These are phyloP conservation scores for Petrosia ficiformis DNA, from an alignment of 37 sponge, comb jelly and placozoan genomes.

Conservation along the genomic window DNA sequence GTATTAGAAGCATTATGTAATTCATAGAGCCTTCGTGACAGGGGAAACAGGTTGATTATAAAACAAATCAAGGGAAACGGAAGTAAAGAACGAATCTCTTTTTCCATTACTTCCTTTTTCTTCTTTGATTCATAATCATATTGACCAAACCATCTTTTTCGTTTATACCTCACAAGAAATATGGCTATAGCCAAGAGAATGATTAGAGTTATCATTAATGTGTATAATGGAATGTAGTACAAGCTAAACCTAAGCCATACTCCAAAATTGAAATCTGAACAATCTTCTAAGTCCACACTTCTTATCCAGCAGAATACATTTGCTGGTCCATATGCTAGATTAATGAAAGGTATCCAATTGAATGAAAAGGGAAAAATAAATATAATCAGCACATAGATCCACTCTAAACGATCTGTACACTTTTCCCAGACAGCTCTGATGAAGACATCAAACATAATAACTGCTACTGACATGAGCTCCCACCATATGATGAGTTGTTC, in stretches of 20 bases:
- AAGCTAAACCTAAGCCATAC: conserved; percentile 20
- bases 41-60: not conserved
- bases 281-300: not conserved
- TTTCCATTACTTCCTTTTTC: not conserved
- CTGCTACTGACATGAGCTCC: conserved; percentile 14
- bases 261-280: conserved; percentile 14
- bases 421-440: conserved; percentile 18
- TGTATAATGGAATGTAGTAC: conserved; percentile 54
- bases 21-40: not conserved
- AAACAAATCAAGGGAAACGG: not conserved
- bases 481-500: conserved; percentile 35
- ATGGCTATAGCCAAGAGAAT: conserved; percentile 7
- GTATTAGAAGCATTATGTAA: not conserved
- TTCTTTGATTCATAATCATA: not conserved
- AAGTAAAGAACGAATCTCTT: not conserved
- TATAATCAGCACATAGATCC: conserved; percentile 22
- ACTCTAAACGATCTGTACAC: conserved; percentile 12
- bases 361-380: conserved; percentile 43
- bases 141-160: not conserved
- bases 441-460: conserved; percentile 42
- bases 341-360: conserved; percentile 59
- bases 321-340: conserved; percentile 44
- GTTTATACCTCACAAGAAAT: not conserved
- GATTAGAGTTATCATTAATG: conserved; percentile 20
- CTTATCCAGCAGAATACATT: conserved; percentile 76